Base-by-base conservation (phyloP, 2,113 vertebrate species). In the Rhadina sibilatrix region DNA sequence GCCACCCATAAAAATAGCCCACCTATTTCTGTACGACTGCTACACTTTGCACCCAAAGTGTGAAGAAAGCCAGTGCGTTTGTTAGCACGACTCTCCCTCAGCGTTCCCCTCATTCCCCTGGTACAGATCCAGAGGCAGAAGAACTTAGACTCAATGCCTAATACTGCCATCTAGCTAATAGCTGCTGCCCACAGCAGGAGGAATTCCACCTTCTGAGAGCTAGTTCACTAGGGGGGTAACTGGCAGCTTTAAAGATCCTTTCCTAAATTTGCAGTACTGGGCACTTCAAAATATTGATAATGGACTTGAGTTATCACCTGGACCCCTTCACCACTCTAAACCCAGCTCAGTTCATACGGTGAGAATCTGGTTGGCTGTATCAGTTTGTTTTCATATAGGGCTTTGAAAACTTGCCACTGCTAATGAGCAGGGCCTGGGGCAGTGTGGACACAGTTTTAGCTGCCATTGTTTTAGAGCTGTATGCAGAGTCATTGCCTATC, bases 221-320 rank as follows among this genome's bases (percentile, higher is more conserved):
- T 31, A 31, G 3, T 19, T 87, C 30, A 21, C 56, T 31, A 33
- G 15, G 47, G 31, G 72, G 31, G 2, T 8, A 69, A 44, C 37
- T 44, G 53, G 6, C 0, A 3, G 18, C 46, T 83, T 71, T 52
- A 60, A 93, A 84, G 31, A 68, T 33, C 15, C 11, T 82, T 84
- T 65, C 59, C 23, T 37, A 72, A 71, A 93, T 27, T 30, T 23
- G 17, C 10, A 74, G 15, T 12, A 59, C 33, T 0, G 1, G 10
- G 14, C 17, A 53, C 46, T 49, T 76, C 20, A 76, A 76, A 65
- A 46, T 30, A 65, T 3, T 27, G 10, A 19, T 24, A 65, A 79
- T 0, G 4, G 46, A 21, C 44, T 50, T 38, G 22, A 72, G 57
- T 24, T n/a, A n/a, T n/a, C n/a, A n/a, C n/a, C n/a, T n/a, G n/a